A percentile compares a stretch with the other conserved stretches of the same genome.
Conservation (phyloP, 2,888 invertebrate species). For the Tubulanus polymorphus region DNA sequence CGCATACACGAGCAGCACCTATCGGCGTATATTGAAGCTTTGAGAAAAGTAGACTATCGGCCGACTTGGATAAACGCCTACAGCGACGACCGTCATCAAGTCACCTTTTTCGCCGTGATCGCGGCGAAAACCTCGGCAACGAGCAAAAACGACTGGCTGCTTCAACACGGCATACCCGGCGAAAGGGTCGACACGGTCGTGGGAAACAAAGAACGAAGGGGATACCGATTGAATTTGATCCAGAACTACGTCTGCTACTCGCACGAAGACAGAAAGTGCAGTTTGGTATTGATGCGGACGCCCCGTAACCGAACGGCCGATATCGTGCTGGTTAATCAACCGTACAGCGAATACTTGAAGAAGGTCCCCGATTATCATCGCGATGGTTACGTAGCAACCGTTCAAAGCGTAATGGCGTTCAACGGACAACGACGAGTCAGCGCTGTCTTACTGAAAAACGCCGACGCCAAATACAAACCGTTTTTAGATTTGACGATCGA, state of each 20-base stretch:
- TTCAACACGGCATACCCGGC: not conserved
- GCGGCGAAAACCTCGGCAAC: not conserved
- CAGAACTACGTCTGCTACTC: conserved; percentile 1
- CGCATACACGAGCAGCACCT: not conserved
- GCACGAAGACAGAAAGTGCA: not conserved
- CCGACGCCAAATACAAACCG: not conserved
- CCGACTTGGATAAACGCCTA: not conserved
- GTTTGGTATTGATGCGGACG: not conserved
- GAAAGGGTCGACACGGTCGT: not conserved
- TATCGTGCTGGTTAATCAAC: not conserved
- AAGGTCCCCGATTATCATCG: not conserved
- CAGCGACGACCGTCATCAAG: not conserved
- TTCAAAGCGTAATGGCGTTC: not conserved
- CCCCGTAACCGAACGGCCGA: not conserved
- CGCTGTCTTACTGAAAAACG: not conserved
- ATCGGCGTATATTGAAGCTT: not conserved
- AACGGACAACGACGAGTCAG: not conserved
- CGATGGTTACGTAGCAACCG: not conserved
- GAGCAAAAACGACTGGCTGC: not conserved
- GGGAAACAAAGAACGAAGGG: not conserved
- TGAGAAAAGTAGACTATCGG: not conserved
- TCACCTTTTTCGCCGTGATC: not conserved
- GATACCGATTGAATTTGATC: not conserved
- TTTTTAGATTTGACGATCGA: not conserved
- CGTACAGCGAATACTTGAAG: not conserved